A percentile compares a stretch with the other conserved stretches of the same genome.
Evolutionary conservation across 2,888 invertebrate genomes (phyloP).

Genomic region (Dexiosoma caninum): DNA sequence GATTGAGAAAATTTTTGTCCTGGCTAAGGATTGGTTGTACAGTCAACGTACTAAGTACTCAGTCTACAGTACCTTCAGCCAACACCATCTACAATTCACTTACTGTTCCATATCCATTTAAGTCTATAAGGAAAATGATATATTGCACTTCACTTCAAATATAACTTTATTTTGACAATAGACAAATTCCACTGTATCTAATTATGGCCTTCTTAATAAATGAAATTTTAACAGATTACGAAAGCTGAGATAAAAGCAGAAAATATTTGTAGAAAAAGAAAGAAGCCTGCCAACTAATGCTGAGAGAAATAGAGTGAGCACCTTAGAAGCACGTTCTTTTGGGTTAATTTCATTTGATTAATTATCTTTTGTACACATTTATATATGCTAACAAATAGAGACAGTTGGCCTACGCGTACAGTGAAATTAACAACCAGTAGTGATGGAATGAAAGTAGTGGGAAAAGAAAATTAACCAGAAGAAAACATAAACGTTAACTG

Average conservation of each 20-base stretch:
- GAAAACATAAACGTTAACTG: neutral
- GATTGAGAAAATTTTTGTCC: too few relatives aligned
- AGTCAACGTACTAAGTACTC: too few relatives aligned
- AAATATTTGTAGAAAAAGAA: neutral
- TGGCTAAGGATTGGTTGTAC: too few relatives aligned
- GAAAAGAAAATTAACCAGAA: neutral
- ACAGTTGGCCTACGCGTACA: neutral
- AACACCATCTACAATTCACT: too few relatives aligned
- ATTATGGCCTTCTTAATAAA: neutral
- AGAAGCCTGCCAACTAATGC: neutral
- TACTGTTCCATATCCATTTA: too few relatives aligned
- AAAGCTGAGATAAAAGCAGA: neutral
- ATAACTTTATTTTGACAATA: too few relatives aligned
- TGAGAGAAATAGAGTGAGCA: conserved; percentile 26
- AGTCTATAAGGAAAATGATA: too few relatives aligned
- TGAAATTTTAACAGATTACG: neutral
- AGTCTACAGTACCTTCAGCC: too few relatives aligned
- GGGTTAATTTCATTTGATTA: conserved; percentile 59
- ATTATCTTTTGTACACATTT: conserved; percentile 49
- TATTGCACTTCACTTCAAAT: too few relatives aligned
- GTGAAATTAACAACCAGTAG: neutral
- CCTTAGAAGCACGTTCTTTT: conserved; percentile 47
- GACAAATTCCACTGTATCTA: neutral
- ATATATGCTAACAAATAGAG: conserved; percentile 45
- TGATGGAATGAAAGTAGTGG: neutral